Base-by-base conservation (phyloP, 2,888 invertebrate genomes). In the Lysandra bellargus region DNA sequence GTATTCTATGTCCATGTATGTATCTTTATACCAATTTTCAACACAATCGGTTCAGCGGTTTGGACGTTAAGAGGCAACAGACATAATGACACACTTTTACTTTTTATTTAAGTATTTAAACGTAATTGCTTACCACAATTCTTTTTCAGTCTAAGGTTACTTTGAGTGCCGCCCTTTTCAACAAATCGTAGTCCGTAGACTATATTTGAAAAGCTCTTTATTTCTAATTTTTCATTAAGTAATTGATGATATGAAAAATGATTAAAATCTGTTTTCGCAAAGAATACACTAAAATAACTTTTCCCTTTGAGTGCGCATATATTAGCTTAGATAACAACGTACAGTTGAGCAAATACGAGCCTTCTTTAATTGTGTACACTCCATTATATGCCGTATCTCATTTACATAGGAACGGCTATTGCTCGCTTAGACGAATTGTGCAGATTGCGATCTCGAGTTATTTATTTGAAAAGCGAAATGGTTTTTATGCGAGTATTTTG, bases 231-330 rank as follows among this genome's bases (percentile, higher is more conserved):
- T 14, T 61, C 61, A 40, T 72, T 44, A 78, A 76, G 60, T 78
- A 80, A 81, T 75, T 75, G 23, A 23, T 23, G 23, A 12, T 23
- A 44, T 75, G 23, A 14, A 49, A 74, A 49, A 49, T 75, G 1
- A 49, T 23, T 30, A 30, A 75, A 44, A 75, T 49, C 7, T 61
- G 44, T 74, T 73, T 60, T 40, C 74, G 14, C 74, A 74, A 57
- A 60, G 57, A 75, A 73, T 40, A 40, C 40, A 73, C 74, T 37
- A 79, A 79, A 74, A 74, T 79, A 74, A 79, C 57, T 57, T 73
- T 60, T 86, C 82, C 82, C 84, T 82, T 82, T 82, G 83, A 83
- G 82, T 81, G 83, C 85, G 84, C 85, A 86, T 86, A 85, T 82
- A 74, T 79, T 79, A 86, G 81, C 69, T 72, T 64, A 81, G 85